Percentiles rank a stretch among this genome's conserved stretches.
These are phyloP conservation scores for Periplaneta americana DNA, from an alignment of 1,140 invertebrate genomes.

Conservation along the genomic window DNA sequence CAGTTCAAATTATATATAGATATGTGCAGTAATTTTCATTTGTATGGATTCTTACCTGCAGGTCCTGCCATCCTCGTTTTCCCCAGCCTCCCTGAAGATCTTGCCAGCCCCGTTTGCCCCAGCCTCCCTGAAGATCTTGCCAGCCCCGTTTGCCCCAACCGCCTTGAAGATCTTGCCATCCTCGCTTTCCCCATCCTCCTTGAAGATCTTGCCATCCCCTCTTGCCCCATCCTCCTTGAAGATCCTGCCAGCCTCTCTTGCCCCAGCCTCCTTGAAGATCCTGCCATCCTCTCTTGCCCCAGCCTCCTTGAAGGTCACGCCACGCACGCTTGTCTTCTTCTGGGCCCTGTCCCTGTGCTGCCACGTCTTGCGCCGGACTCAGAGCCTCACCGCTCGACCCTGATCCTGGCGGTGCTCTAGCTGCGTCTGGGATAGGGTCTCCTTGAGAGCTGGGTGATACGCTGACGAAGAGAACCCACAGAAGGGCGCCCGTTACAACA, in stretches of 20 bases:
- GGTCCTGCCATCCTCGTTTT: constrained; percentile 20
- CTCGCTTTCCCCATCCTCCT: constrained; percentile 22
- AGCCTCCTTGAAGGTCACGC: constrained; percentile 53
- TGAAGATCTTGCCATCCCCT: constrained; percentile 28
- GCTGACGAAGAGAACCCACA: not conserved
- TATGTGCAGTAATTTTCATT: no score
- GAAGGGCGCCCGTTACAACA: not conserved
- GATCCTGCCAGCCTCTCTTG: constrained; percentile 38
- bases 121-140: constrained; percentile 29
- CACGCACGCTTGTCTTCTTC: constrained; percentile 51
- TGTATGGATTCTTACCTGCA: not conserved
- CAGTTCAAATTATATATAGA: no score
- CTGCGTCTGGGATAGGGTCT: not conserved
- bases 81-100: constrained; percentile 24
- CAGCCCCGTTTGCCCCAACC: constrained; percentile 22
- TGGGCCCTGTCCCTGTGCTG: not conserved
- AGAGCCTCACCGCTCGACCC: constrained; percentile 17
- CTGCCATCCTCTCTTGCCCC: constrained; percentile 51
- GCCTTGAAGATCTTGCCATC: constrained; percentile 8
- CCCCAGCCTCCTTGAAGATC: constrained; percentile 35
- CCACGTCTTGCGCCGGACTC: not conserved
- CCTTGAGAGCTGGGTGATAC: not conserved
- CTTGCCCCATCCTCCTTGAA: constrained; percentile 38
- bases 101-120: constrained; percentile 36
- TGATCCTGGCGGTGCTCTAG: not conserved